These are phyloP conservation scores for Lerista edwardsae DNA, from an alignment of 2,797 vertebrate species.

Conservation along the genomic window DNA sequence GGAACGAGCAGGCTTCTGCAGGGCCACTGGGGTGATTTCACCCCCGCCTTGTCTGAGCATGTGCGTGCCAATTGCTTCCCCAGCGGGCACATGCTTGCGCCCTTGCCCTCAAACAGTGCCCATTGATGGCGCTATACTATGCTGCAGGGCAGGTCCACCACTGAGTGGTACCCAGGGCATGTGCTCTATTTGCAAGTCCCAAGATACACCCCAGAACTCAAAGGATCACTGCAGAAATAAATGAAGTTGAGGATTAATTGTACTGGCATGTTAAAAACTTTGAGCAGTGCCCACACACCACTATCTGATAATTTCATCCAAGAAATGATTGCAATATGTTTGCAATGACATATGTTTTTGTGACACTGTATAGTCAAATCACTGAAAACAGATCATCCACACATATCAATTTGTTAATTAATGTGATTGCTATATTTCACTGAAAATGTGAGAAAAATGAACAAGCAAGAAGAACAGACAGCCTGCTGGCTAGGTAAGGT, in stretches of 20 bases:
- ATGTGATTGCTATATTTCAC: constrained; percentile 1
- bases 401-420: neutral
- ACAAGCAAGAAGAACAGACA: neutral
- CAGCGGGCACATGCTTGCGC: no score
- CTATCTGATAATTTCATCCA: neutral
- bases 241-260: neutral
- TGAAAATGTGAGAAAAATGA: neutral
- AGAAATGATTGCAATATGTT: neutral
- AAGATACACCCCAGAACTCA: no score
- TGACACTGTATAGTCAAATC: neutral
- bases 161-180: no score
- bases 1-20: no score
- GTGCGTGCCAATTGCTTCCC: no score
- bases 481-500: neutral
- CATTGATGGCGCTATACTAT: no score
- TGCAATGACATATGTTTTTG: neutral
- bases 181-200: no score
- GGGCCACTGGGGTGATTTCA: no score
- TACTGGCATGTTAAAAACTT: neutral
- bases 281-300: neutral
- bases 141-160: no score
- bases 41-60: no score
- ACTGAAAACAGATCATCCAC: neutral
- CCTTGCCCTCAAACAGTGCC: no score
- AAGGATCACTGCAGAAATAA: neutral